Evolutionary conservation across 1,140 invertebrate genomes (phyloP), one percentile per base, ranked within the genome.

Genomic region (Mylabris phalerata): DNA sequence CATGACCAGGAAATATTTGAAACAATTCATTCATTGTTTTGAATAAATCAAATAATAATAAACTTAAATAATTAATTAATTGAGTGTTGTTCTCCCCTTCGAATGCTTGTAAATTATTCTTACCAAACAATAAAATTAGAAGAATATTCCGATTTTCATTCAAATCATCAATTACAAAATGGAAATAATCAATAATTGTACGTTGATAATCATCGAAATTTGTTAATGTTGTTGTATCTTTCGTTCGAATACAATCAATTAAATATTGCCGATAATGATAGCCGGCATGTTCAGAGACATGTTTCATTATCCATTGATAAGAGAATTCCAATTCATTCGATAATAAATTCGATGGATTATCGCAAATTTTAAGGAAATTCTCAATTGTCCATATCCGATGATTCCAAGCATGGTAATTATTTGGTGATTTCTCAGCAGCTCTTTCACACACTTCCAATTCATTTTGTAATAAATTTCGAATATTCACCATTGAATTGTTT

Each of bases 381-480:
- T 87, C 77, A 1, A 91, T 57, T 42, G 87, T 75, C 89, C 89
- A 93, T 42, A 84, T 81, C 10, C 92, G 78, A 73, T 96, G 90
- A 68, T 83, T 91, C 93, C 93, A 96, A 13, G 92, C 88, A 72
- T 95, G 88, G 70, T 95, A 95, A 72, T 97, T 96, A 66, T 89
- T 93, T 2, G 84, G 78, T 69, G 91, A 87, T 26, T 84, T 82
- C 55, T 84, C 80, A 3, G 88, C 82, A 51, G 73, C 73, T 41
- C 69, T 75, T 3, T 62, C 60, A 9, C 74, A 67, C 13, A 82
- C 70, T 10, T 70, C 69, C 24, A 82, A 73, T 69, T 84, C 82
- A 10, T 71, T 71, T 50, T 71, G 72, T 47, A 79, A 61, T n/a
- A 77, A 59, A 59, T 26, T 61, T 9, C 68, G 43, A 13, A 13